Conservation (phyloP, 2,113 vertebrate species). For the Hystrix cristata region DNA sequence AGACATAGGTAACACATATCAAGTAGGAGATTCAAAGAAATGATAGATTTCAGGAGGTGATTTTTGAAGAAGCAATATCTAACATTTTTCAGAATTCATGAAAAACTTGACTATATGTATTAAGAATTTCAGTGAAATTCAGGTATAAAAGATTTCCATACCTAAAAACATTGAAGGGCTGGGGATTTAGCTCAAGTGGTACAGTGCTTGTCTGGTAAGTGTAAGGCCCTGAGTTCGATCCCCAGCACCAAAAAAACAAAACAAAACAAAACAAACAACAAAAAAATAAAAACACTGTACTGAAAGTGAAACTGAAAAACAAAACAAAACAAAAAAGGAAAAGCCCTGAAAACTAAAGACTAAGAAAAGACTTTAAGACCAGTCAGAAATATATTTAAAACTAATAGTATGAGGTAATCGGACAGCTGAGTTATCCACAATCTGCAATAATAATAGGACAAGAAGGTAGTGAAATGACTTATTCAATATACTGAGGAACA, state of each 20-base stretch:
- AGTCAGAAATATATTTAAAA: neutral
- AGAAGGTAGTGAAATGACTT: constrained; percentile 4
- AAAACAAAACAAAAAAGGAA: neutral
- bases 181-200: too few relatives aligned
- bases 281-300: neutral
- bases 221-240: too few relatives aligned
- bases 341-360: neutral
- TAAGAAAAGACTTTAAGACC: neutral
- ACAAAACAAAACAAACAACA: too few relatives aligned
- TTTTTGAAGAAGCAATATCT: constrained; percentile 17
- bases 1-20: neutral
- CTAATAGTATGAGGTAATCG: neutral
- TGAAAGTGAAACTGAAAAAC: neutral
- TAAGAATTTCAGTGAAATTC: constrained; percentile 17
- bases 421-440: neutral
- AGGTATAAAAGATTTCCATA: neutral
- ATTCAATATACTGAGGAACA: neutral
- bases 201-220: too few relatives aligned
- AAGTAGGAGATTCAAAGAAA: constrained; percentile 42
- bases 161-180: neutral
- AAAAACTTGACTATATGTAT: constrained; percentile 6
- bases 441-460: neutral
- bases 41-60: neutral
- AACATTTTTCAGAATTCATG: constrained; percentile 47
- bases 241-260: too few relatives aligned